Base-by-base conservation (phyloP, 2,888 invertebrate genomes). In the Thymelicus sylvestris region DNA sequence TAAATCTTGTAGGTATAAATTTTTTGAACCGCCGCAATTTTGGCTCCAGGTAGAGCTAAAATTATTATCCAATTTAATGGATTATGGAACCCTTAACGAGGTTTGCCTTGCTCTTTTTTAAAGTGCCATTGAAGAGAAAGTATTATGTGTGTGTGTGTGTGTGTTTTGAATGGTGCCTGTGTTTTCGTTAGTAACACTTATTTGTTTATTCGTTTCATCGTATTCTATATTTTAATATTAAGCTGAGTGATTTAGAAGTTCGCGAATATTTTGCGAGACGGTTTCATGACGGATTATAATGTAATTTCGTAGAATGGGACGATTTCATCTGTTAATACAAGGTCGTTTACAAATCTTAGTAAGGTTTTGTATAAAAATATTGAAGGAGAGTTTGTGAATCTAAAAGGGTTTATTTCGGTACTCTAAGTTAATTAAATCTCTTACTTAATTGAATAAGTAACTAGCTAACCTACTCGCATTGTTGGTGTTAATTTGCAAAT, bases 361-460 rank as follows among this genome's bases (percentile, higher is more conserved):
- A 15, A 15, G 50, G 15, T 50, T 50, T 50, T 50, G 50, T n/a
- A 15, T 6, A 13, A 50, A 50, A 50, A 15, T 50, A 50, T 15
- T 50, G 6, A 15, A n/a, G 50, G 50, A 44, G 44, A 19, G 19
- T 50, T 50, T 50, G 15, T 50, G 50, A 50, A 15, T 50, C 50
- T 6, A 15, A 15, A 50, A 50, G 7, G 50, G 50, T 50, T 50
- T 19, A 6, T 50, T 50, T 15, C 15, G n/a, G 13, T 48, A 48
- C 15, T 50, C 7, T n/a, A 7, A 7, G 50, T 50, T 50, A 50
- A 50, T 50, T 50, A 50, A 15, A 50, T 50, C 15, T 50, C 50
- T 50, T 50, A 48, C 47, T 48, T 48, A 48, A 48, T 48, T 48
- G 12, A 50, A 15, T 50, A 50, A 50, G 50, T 50, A 50, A 50